A percentile compares a stretch with the other conserved stretches of the same genome.
Evolutionary conservation across 2,797 vertebrate species (phyloP).

Genomic region (Chelonia mydas): DNA sequence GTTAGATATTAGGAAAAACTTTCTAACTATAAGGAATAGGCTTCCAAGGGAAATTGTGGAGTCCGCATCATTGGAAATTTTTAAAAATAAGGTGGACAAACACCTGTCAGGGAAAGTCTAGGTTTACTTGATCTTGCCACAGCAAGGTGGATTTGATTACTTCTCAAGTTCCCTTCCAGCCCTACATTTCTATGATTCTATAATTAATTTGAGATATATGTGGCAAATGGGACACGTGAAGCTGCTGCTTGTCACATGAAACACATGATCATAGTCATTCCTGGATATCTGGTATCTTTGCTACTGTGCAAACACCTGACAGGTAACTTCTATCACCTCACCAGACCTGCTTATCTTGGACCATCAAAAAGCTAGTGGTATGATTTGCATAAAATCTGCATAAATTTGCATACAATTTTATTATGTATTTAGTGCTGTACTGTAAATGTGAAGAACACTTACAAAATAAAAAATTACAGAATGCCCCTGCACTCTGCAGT

Average conservation of each 20-base stretch:
- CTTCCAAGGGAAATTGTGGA: too few species aligned
- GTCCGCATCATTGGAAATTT: too few species aligned
- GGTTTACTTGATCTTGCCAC: too few species aligned
- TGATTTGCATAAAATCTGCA: neutral
- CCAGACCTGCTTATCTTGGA: neutral
- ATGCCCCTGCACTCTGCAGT: neutral
- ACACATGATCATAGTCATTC: neutral
- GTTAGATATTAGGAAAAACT: too few species aligned
- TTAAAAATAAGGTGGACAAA: too few species aligned
- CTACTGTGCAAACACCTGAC: neutral
- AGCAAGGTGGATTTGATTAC: too few species aligned
- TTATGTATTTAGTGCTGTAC: neutral
- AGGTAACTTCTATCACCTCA: neutral
- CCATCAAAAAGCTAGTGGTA: neutral
- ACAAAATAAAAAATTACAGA: neutral
- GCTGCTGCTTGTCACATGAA: neutral
- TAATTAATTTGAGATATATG: neutral
- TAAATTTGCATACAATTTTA: too few species aligned
- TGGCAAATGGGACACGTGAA: neutral
- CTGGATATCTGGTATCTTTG: neutral
- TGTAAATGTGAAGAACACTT: neutral
- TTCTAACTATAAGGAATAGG: too few species aligned
- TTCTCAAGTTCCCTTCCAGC: too few species aligned
- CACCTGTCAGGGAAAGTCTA: too few species aligned
- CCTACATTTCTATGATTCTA: too few species aligned